A percentile compares a stretch with the other conserved stretches of the same genome.
These are phyloP conservation scores for Epicampocera succincta DNA, from an alignment of 2,888 invertebrate genomes.

Conservation along the genomic window DNA sequence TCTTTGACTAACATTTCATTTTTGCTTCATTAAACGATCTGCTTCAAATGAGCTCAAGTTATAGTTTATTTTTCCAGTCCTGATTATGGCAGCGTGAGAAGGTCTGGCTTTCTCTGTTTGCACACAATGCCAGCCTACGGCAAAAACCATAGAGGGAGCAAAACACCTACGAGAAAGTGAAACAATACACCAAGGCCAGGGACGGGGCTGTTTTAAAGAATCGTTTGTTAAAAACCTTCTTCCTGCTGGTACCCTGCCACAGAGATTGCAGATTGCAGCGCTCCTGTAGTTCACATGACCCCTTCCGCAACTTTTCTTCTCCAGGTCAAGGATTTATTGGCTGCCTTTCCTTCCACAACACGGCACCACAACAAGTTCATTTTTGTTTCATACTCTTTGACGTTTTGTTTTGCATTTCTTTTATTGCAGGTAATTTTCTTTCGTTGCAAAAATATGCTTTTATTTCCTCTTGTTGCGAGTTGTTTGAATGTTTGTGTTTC, in stretches of 20 bases:
- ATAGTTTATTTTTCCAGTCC: conserved; percentile 14
- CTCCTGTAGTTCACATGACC: not conserved
- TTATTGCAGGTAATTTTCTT: conserved; percentile 20
- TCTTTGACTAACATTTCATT: conserved; percentile 27
- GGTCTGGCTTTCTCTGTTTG: conserved; percentile 35
- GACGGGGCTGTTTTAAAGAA: not conserved
- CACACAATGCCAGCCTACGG: conserved; percentile 52
- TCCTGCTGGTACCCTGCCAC: too few relatives aligned
- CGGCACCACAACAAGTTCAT: conserved; percentile 5
- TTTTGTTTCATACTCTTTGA: conserved; percentile 29
- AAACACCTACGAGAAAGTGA: conserved; percentile 19
- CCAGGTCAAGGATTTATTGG: conserved; percentile 33
- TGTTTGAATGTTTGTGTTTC: conserved; percentile 33
- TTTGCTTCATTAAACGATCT: conserved; percentile 60
- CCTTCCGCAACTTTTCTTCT: not conserved
- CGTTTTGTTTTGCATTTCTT: conserved; percentile 11
- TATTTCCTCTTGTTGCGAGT: conserved; percentile 18
- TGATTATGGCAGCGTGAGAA: conserved; percentile 58
- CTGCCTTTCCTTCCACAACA: not conserved
- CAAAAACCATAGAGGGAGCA: not conserved
- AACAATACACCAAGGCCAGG: not conserved
- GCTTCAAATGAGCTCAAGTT: conserved; percentile 16
- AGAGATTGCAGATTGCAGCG: not conserved
- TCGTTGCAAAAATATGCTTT: conserved; percentile 27
- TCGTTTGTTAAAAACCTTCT: too few relatives aligned